Percentiles rank a stretch among this genome's conserved stretches.
These are phyloP conservation scores for Phymorhynchus buccinoides DNA, from an alignment of 1,140 invertebrate genomes.

Conservation along the genomic window DNA sequence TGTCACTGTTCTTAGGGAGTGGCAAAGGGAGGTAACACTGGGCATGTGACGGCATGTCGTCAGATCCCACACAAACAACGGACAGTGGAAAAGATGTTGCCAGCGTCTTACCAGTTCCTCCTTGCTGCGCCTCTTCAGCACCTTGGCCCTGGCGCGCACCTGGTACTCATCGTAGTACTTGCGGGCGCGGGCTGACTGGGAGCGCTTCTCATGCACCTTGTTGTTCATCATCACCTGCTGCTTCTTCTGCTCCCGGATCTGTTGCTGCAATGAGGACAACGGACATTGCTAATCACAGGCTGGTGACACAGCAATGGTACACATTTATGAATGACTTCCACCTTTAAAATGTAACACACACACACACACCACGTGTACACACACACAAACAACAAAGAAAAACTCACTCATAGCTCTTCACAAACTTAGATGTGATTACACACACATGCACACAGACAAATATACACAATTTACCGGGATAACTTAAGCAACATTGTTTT, in stretches of 20 bases:
- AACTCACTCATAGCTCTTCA: not conserved
- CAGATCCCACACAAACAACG: too few relatives aligned
- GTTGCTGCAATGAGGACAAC: conserved; percentile 55
- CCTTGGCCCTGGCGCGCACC: conserved; percentile 67
- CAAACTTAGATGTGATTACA: not conserved
- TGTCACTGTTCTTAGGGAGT: too few relatives aligned
- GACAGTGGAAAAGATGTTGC: too few relatives aligned
- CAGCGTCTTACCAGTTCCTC: conserved; percentile 69
- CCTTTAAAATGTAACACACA: too few relatives aligned
- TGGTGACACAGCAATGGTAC: too few relatives aligned
- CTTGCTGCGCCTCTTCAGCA: conserved; percentile 69
- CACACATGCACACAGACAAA: not conserved
- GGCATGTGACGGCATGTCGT: too few relatives aligned
- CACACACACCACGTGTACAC: not conserved
- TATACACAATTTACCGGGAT: too few relatives aligned
- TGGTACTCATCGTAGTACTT: conserved; percentile 72
- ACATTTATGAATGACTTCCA: too few relatives aligned
- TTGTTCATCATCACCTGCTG: conserved; percentile 62
- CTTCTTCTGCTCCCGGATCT: conserved; percentile 66
- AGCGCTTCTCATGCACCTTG: conserved; percentile 67
- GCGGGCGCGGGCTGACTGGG: conserved; percentile 68
- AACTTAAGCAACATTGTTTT: too few relatives aligned
- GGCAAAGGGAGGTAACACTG: too few relatives aligned
- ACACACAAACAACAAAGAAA: not conserved
- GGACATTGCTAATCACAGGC: not conserved